phyloP scores from a whole-genome alignment of 2,888 invertebrate genomes.

The Drosophila maculinotata region DNA sequence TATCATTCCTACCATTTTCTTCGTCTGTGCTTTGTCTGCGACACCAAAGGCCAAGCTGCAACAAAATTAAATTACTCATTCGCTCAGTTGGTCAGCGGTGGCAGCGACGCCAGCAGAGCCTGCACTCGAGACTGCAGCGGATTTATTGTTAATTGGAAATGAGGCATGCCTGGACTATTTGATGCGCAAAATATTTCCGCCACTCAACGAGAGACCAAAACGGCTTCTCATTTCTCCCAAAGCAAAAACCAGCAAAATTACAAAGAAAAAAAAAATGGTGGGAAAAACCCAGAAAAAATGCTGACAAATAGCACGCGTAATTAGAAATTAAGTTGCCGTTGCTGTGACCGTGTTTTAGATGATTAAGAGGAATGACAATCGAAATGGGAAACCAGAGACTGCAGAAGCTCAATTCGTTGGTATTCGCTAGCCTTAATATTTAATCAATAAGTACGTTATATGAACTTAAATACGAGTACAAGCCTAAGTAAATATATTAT shows the following conservation, averaged over 20 bases:
- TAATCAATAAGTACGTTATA: constrained; percentile 19
- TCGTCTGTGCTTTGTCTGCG: constrained; percentile 54
- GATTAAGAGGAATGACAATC: constrained; percentile 72
- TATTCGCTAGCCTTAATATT: constrained; percentile 7
- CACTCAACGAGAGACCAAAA: constrained; percentile 63
- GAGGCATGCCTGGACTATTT: constrained; percentile 77
- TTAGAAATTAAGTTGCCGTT: constrained; percentile 75
- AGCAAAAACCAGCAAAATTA: constrained; percentile 12
- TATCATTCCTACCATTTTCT: constrained; percentile 27
- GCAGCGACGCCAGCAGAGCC: constrained; percentile 18
- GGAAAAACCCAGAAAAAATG: constrained; percentile 37
- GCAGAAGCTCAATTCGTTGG: neutral
- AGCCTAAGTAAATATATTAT: too few species aligned
- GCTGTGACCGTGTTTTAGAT: constrained; percentile 54
- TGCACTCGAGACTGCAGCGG: constrained; percentile 70
- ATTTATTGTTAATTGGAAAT: constrained; percentile 79
- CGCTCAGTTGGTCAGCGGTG: constrained; percentile 73
- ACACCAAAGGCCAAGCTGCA: constrained; percentile 73
- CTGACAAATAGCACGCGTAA: constrained; percentile 79
- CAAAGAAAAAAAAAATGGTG: constrained; percentile 6
- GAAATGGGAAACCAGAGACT: constrained; percentile 37
- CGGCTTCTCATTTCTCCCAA: constrained; percentile 29
- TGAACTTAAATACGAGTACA: neutral
- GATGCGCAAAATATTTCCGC: constrained; percentile 77
- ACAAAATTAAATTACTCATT: constrained; percentile 80